Base-by-base conservation (phyloP, 2,888 invertebrate genomes). In the Empis livida region DNA sequence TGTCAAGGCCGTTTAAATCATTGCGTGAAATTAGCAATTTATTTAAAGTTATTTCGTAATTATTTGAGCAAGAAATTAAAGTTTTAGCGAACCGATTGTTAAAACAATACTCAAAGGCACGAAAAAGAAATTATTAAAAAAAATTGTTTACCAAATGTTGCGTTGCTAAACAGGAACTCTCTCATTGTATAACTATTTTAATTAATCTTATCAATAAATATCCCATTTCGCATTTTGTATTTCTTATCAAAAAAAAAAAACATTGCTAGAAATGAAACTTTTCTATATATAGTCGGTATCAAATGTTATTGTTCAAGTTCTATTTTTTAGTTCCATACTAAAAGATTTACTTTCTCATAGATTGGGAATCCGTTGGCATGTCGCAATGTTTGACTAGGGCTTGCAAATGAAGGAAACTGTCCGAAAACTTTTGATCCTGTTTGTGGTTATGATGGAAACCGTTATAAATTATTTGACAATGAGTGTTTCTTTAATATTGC, bases 391-490 rank as follows among this genome's bases (percentile, higher is more conserved):
- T n/a, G 8, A 27, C 9, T 27, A 27, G 23, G 9, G 9, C 23
- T n/a, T 27, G 2, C 23, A 27, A 2, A 2, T n/a, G 41, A 23
- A 3, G 9, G 5, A 6, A 27, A 17, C 2, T 51, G 51, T 20
- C 38, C 43, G 14, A 10, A 37, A 31, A 35, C 32, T 4, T n/a
- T 31, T 27, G 15, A 27, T 1, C 47, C 44, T 6, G 39, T 51
- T 20, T 51, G 49, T 44, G 51, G 38, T 1, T n/a, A 37, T 5
- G 45, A 44, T 16, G 38, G 45, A n/a, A 38, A 41, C 10, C 23
- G 38, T 11, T 41, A n/a, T 1, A 40, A 13, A 13, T 49, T 49
- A n/a, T 51, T 51, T 44, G 37, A 43, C 8, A 51, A 38, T 39
- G 13, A 23, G 2, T 51, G 51, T 15, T n/a, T 35, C 8, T 35